These are phyloP conservation scores for Vimba vimba DNA, from an alignment of 2,113 vertebrate genomes.

Conservation along the genomic window DNA sequence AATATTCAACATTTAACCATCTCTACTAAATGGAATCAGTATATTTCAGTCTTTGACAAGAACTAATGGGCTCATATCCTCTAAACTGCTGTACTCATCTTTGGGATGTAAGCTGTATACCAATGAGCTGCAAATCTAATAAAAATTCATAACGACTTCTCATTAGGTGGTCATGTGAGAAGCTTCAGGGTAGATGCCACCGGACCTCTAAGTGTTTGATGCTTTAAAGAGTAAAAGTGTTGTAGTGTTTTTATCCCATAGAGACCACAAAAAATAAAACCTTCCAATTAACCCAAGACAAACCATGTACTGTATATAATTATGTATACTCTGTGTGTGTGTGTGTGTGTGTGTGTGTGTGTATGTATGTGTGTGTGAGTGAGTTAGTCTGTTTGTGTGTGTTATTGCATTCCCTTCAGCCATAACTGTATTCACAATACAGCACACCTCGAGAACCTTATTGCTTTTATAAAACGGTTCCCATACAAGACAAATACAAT, in stretches of 20 bases:
- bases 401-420: too few species aligned
- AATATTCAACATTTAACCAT: conserved; percentile 8
- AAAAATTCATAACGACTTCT: not conserved
- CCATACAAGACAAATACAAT: too few species aligned
- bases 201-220: not conserved
- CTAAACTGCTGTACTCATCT: conserved; percentile 19
- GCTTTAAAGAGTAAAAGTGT: not conserved
- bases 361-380: too few species aligned
- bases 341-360: too few species aligned
- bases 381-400: too few species aligned
- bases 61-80: conserved; percentile 12
- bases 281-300: not conserved
- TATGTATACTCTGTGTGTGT: too few species aligned
- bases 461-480: too few species aligned
- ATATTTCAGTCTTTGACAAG: conserved; percentile 19
- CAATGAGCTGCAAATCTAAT: conserved; percentile 15
- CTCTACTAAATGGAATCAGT: conserved; percentile 14
- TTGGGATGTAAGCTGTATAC: conserved; percentile 14
- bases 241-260: not conserved
- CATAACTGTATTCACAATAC: too few species aligned
- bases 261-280: not conserved
- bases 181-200: not conserved
- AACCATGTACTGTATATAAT: too few species aligned
- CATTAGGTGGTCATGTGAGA: not conserved
- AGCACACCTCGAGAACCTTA: too few species aligned